Conservation (phyloP, 2,797 vertebrate genomes). For the Buceros bicornis region DNA sequence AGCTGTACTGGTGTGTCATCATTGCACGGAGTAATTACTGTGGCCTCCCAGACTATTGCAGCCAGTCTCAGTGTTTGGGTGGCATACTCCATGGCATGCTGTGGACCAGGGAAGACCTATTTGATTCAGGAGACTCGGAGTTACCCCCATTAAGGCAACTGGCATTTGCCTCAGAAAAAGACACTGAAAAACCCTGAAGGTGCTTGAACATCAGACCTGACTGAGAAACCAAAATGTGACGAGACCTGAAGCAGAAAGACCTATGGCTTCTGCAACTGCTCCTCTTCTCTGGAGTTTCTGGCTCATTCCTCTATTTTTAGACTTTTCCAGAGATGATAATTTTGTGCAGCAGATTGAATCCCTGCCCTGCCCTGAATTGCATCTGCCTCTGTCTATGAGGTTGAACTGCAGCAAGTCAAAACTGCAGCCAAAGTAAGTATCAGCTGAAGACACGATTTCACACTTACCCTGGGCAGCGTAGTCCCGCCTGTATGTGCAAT, state of each 20-base stretch:
- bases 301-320: neutral
- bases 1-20: neutral
- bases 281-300: neutral
- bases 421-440: neutral
- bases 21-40: neutral
- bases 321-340: neutral
- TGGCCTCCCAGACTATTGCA: neutral
- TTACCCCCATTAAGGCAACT: neutral
- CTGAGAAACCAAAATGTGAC: neutral
- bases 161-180: neutral
- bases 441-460: neutral
- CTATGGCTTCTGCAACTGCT: neutral
- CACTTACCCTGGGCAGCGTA: neutral
- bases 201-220: neutral
- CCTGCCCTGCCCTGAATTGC: neutral
- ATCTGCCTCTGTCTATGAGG: neutral
- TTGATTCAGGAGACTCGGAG: neutral
- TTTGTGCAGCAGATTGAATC: neutral
- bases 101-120: neutral
- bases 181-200: neutral
- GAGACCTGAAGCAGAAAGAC: neutral
- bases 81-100: neutral
- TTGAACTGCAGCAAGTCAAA: neutral
- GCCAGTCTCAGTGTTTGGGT: neutral
- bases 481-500: neutral